These are phyloP conservation scores for Ephestia elutella DNA, from an alignment of 1,140 invertebrate species.

Conservation along the genomic window DNA sequence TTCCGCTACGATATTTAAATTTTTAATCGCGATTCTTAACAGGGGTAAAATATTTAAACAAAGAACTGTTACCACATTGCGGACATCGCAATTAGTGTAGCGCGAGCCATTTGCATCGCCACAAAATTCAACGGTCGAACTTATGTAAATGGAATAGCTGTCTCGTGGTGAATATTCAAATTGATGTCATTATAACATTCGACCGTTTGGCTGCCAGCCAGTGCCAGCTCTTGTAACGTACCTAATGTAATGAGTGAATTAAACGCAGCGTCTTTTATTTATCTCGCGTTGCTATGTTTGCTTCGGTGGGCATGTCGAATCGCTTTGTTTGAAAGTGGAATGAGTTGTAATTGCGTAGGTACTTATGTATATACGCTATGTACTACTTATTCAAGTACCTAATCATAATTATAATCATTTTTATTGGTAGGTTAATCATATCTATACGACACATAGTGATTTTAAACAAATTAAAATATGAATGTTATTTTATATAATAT, in stretches of 20 bases:
- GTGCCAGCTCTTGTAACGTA: conserved; percentile 33
- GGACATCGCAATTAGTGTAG: conserved; percentile 50
- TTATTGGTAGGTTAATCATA: no score
- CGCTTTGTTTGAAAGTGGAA: conserved; percentile 6
- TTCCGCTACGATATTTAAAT: neutral
- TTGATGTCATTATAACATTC: conserved; percentile 73
- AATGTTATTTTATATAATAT: no score
- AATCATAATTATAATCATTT: no score
- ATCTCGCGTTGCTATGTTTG: conserved; percentile 29
- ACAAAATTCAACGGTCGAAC: conserved; percentile 69
- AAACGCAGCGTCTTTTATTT: conserved; percentile 45
- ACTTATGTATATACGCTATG: neutral
- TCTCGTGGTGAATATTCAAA: conserved; percentile 73
- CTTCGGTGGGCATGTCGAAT: conserved; percentile 7
- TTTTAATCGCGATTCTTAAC: neutral
- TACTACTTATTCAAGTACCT: no score
- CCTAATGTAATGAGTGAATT: conserved; percentile 69
- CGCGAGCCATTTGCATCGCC: conserved; percentile 49
- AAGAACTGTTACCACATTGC: conserved; percentile 1
- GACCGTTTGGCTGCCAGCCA: conserved; percentile 65
- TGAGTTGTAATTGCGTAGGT: conserved; percentile 9
- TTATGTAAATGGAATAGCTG: conserved; percentile 70
- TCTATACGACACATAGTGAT: no score
- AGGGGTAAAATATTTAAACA: conserved; percentile 1
- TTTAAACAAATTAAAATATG: no score